Evolutionary conservation across 2,113 vertebrate genomes (phyloP).

Genomic region (rat (Rattus norvegicus)): GRCr8 NC_086024.1:132029501-132030000

Average conservation of each 20-base stretch:
- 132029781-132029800: background rate
- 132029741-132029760: background rate
- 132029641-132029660: accelerated
- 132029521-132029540: background rate
- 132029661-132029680: accelerated
- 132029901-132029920: background rate
- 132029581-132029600: too few relatives aligned
- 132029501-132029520: background rate
- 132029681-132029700: background rate
- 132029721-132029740: background rate
- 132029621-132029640: background rate
- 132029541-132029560: background rate
- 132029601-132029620: background rate
- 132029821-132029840: background rate
- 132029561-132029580: too few relatives aligned
- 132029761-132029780: background rate
- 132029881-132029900: background rate
- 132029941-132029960: background rate
- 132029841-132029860: background rate
- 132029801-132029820: background rate
- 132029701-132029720: accelerated
- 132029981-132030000: background rate
- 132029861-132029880: background rate
- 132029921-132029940: too few relatives aligned
- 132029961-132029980: background rate